Base-by-base conservation (phyloP, 2,797 vertebrate species). In the Babyrousa celebensis region DNA sequence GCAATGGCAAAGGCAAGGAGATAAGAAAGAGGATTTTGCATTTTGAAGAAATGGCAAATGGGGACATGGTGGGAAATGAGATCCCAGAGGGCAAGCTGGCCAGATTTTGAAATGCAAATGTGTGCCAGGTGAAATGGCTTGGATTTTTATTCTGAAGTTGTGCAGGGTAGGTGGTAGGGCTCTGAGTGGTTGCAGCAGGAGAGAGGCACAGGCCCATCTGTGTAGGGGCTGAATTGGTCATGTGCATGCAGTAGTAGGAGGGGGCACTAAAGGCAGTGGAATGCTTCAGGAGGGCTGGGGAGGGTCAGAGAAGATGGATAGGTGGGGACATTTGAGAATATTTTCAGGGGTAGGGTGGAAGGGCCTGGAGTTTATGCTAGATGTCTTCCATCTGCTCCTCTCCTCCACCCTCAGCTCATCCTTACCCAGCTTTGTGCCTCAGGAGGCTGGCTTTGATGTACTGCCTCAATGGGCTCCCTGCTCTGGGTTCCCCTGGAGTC, bases 211-310 rank as follows among this genome's bases (percentile, higher is more conserved):
- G 65, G 15, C 29, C 48, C 16, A 1, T 32, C 20, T 68, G 23
- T 52, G 27, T 6, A 89, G 63, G 12, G 11, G 20, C 11, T 65
- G 79, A 10, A 2, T 0, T 27, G n/a, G 40, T 25, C 0, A 9
- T 29, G 12, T 23, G 5, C 3, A 0, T 5, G 11, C 40, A 4
- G 2, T 5, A 18, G n/a, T 2, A 5, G n/a, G 5, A 2, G 5
- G 14, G 56, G 8, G 29, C 8, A 68, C 5, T 4, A 17, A 77
- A 72, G 17, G 12, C 43, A 65, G 21, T n/a, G 48, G 70, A 29
- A 40, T 2, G 58, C 29, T 23, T 52, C 14, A 52, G 56, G 32
- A 86, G 48, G 29, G 5, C 1, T 63, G 17, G 25, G 36, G 20
- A 43, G n/a, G n/a, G 3, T 27, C 56, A 27, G 36, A 11, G 25